Percentiles rank a stretch among this genome's conserved stretches.
Conservation (phyloP, 2,888 invertebrate species). For the Alloplasta piceator region DNA sequence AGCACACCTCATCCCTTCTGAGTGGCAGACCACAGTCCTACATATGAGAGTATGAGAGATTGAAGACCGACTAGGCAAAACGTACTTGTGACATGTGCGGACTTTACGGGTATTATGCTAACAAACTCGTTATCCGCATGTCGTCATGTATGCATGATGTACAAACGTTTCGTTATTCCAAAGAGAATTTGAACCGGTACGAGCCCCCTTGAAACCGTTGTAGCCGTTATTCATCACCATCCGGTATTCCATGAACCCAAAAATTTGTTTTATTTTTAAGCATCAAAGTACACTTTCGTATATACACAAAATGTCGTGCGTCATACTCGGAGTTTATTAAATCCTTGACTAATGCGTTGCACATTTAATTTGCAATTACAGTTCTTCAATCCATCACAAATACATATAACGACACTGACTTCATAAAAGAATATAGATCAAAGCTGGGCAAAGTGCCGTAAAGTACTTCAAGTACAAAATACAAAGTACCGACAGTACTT, state of each 20-base stretch:
- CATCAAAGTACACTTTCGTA: neutral
- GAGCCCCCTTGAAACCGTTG: neutral
- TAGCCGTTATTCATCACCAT: neutral
- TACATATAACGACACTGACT: neutral
- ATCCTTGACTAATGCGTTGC: neutral
- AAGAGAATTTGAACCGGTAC: neutral
- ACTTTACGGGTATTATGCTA: conserved; percentile 3
- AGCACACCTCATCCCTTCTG: conserved; percentile 5
- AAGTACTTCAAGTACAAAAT: no score
- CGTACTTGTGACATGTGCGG: conserved; percentile 30
- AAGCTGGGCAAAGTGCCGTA: no score
- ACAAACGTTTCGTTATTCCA: conserved; percentile 1
- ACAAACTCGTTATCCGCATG: conserved; percentile 26
- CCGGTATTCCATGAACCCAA: neutral
- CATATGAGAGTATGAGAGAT: conserved; percentile 20
- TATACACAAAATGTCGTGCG: neutral
- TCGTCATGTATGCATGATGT: conserved; percentile 1
- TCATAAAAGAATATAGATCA: neutral
- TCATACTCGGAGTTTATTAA: neutral
- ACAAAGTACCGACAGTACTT: no score
- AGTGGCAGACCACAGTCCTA: conserved; percentile 14
- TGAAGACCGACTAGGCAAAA: conserved; percentile 25
- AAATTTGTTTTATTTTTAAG: neutral
- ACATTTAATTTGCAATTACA: neutral
- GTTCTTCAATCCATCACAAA: neutral